Base-by-base conservation (phyloP, 2,888 invertebrate species). In the Caenorhabditis imperialis region DNA sequence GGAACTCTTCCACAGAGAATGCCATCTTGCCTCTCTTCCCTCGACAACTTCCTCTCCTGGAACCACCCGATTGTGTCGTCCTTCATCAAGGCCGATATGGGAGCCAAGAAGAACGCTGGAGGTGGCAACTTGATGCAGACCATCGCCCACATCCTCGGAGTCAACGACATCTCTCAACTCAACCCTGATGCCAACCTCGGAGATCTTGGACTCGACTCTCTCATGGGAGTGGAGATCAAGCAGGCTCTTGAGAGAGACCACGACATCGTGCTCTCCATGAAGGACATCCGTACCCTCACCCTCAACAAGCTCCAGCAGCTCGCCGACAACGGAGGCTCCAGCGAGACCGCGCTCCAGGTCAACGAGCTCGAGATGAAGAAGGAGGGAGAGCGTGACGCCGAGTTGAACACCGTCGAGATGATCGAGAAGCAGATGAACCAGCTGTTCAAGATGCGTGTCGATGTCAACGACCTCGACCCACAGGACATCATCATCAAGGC, bases 161-260 rank as follows among this genome's bases (percentile, higher is more conserved):
- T 98, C 86, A 94, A 95, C 89, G 95, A 98, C 86, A 90, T 92
- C 0, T 92, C 92, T 81, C 93, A 93, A 75, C 91, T 96, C 30
- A 92, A 94, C 75, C 91, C 92, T 42, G 91, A 92, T 27, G 92
- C 93, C 4, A 93, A 93, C 42, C 90, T 99, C 48, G 94, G 95
- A 27, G 98, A 99, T 89, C 91, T 99, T 40, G 98, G 98, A 74
- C 94, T 99, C 93, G 98, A 99, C 89, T 97, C 97, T 1, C 90
- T 99, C 81, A 98, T 98, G 98, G 96, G 96, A 47, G 96, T 98
- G 1, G 99, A 99, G 91, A 95, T 99, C 88, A 97, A 97, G 78
- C 90, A 91, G 80, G 89, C 90, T 4, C 81, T 91, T 37, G 91
- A 91, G 78, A 84, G 90, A 75, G 90, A 90, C 78, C 96, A 93